Base-by-base conservation (phyloP, 2,797 vertebrate species). In the Gymnocypris eckloni region DNA sequence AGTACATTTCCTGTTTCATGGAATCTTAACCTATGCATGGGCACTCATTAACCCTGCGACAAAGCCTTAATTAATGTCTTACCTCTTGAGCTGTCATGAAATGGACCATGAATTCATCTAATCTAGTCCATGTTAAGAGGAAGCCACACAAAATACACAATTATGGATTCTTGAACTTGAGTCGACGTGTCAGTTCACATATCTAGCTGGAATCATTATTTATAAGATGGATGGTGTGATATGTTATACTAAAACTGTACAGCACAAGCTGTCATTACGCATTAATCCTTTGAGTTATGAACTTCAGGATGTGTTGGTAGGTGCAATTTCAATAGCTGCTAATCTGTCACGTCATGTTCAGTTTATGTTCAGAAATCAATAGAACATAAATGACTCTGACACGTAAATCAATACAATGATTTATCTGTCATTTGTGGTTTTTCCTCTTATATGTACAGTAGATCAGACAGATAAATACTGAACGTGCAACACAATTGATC, bases 361-460 rank as follows among this genome's bases (percentile, higher is more conserved):
- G 64, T 67, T 67, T 37, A 28, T 67, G 28, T 78, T 90, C 91
- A 91, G 84, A 91, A 82, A 91, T 90, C 94, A 92, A 93, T 95
- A 93, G 88, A 86, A 90, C 91, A 86, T 94, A 95, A 95, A 96
- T 96, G 95, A 97, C 95, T 93, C 84, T 97, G 97, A 96, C 97
- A 96, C 91, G 97, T 97, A 97, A 37, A 97, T 98, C 96, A 92
- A 98, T 97, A 94, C 90, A 92, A 93, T 95, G 94, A 91, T 89
- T 45, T 87, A 93, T 92, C 89, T 94, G 94, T 92, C 95, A 94
- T 93, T 92, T 90, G 90, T 16, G 56, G 59, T 61, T 86, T 64
- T 59, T 83, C 9, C 8, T 41, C 16, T 54, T 48, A 25, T 61
- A 16, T 2, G 8, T 39, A 41, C 7, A 28, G 41, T 43, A 81